These are phyloP conservation scores for Brachionus paranguensis DNA, from an alignment of 1,140 invertebrate species.

Conservation along the genomic window DNA sequence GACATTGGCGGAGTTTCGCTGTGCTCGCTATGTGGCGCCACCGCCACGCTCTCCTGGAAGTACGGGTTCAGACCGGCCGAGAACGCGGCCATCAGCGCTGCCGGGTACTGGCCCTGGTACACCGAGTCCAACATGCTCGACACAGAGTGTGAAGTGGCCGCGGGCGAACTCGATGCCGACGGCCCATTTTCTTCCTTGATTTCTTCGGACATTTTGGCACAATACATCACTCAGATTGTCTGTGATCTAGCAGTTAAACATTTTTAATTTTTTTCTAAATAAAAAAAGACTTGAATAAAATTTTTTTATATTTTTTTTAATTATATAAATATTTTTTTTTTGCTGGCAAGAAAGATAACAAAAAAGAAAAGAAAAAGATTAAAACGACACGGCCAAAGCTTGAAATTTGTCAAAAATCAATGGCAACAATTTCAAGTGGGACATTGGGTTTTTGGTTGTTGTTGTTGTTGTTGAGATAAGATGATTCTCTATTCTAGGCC, in stretches of 20 bases:
- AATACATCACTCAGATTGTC: background rate
- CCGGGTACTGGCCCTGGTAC: background rate
- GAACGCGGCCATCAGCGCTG: background rate
- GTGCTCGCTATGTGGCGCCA: background rate
- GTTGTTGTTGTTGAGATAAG: background rate
- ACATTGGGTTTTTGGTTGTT: background rate
- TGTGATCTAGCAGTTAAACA: background rate
- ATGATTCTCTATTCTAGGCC: conserved; percentile 9
- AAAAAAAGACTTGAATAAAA: background rate
- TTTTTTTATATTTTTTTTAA: background rate
- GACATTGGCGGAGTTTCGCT: conserved; percentile 25
- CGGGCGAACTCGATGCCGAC: background rate
- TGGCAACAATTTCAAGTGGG: conserved; percentile 3
- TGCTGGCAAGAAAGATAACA: background rate
- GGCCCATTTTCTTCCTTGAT: background rate
- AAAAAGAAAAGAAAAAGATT: background rate
- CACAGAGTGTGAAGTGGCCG: background rate
- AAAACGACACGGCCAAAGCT: background rate
- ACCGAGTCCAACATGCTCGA: background rate
- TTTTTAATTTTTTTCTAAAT: background rate
- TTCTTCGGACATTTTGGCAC: background rate
- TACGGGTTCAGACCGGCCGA: background rate
- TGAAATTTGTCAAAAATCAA: background rate
- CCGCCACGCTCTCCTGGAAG: background rate
- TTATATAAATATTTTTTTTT: background rate